Percentiles rank a stretch among this genome's conserved stretches.
Evolutionary conservation across 2,797 vertebrate species (phyloP).

Genomic region (Gymnopithys bicolor): DNA sequence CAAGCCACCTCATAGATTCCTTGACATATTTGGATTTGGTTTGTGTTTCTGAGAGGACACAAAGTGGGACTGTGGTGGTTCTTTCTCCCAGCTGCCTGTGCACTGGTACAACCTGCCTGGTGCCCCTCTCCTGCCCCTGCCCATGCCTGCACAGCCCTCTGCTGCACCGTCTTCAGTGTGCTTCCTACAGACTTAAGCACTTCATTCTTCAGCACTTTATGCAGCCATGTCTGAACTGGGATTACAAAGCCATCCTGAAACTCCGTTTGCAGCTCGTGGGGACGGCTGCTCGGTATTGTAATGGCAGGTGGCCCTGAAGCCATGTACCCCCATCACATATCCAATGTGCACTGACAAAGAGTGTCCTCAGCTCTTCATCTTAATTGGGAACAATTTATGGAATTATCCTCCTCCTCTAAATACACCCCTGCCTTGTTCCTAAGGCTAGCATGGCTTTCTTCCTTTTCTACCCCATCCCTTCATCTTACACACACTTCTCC

Average conservation of each 20-base stretch:
- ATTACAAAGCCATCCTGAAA: neutral
- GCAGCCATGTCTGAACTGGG: neutral
- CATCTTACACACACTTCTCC: neutral
- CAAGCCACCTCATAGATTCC: neutral
- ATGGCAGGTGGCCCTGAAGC: neutral
- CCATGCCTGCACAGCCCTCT: neutral
- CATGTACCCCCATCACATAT: neutral
- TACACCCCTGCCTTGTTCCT: neutral
- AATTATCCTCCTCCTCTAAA: neutral
- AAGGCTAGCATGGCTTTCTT: neutral
- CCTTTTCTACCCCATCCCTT: neutral
- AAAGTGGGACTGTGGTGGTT: neutral
- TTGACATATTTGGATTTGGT: neutral
- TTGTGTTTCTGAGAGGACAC: neutral
- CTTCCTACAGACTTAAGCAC: neutral
- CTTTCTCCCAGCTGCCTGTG: neutral
- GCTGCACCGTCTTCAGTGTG: neutral
- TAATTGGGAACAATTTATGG: neutral
- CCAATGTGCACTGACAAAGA: neutral
- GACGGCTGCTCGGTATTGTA: neutral
- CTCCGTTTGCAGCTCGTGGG: accelerated
- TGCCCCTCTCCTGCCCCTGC: neutral
- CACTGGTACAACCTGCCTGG: neutral
- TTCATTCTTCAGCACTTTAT: neutral
- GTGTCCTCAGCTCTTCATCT: neutral